Evolutionary conservation across 2,113 vertebrate genomes (phyloP).

Genomic region (Rhea pennata): DNA sequence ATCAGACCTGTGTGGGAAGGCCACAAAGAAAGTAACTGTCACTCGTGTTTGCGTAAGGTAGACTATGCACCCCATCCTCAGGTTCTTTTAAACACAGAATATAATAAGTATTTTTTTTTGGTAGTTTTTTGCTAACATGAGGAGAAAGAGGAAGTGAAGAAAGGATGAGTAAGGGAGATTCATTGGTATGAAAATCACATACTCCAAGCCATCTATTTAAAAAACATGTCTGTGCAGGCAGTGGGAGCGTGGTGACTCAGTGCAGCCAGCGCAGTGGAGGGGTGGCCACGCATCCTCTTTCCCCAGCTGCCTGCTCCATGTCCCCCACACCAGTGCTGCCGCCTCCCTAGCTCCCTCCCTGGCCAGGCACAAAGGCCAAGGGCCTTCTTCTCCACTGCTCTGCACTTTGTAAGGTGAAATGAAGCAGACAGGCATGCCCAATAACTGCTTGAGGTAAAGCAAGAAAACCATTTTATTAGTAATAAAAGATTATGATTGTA

Average conservation of each 20-base stretch:
- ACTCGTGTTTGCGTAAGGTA: background rate
- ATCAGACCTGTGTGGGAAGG: background rate
- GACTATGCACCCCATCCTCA: background rate
- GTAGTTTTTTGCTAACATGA: background rate
- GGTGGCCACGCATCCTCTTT: accelerated
- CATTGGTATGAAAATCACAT: background rate
- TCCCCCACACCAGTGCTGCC: accelerated
- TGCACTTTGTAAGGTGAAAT: background rate
- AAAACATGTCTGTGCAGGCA: background rate
- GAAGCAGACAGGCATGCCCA: accelerated
- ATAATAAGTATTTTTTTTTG: background rate
- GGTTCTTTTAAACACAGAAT: background rate
- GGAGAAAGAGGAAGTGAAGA: background rate
- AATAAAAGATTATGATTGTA: background rate
- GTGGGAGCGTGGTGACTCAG: background rate
- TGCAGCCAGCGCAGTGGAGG: background rate
- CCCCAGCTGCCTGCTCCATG: accelerated
- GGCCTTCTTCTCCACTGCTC: background rate
- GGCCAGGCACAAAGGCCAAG: background rate
- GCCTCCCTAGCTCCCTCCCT: background rate
- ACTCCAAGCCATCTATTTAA: background rate
- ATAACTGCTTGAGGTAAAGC: background rate
- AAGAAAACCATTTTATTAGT: background rate
- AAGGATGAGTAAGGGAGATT: background rate
- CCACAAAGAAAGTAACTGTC: background rate